Evolutionary conservation across 2,797 vertebrate genomes (phyloP).

Genomic region (Nannoperca australis): DNA sequence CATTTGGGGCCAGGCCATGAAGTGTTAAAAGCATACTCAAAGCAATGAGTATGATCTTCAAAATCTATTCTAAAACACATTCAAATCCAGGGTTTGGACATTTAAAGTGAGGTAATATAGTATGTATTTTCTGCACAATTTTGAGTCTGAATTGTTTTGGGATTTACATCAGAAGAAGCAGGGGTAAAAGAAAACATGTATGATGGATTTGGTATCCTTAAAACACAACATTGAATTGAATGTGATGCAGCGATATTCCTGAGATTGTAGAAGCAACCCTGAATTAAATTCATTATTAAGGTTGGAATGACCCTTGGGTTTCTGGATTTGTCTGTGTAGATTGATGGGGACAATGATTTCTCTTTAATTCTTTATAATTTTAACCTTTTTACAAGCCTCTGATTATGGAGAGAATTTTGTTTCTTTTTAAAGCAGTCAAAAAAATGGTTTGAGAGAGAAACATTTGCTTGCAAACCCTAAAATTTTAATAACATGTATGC

Average conservation of each 20-base stretch:
- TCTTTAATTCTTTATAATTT: not conserved
- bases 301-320: not conserved
- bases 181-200: not conserved
- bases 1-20: not conserved
- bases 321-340: not conserved
- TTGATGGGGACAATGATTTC: not conserved
- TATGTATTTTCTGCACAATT: not conserved
- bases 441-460: too few relatives aligned
- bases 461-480: too few relatives aligned
- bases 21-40: not conserved
- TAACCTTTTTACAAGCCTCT: not conserved
- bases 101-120: not conserved
- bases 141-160: not conserved
- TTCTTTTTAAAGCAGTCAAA: too few relatives aligned
- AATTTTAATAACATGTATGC: too few relatives aligned
- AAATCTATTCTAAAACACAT: not conserved
- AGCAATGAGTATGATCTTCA: not conserved
- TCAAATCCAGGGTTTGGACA: not conserved
- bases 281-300: not conserved
- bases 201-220: not conserved
- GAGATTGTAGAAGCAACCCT: not conserved
- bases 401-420: too few relatives aligned
- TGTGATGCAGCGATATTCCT: accelerated
- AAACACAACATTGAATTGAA: not conserved
- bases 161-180: not conserved